Evolutionary conservation across 2,797 vertebrate species (phyloP).

Genomic region (Miichthys miiuy): DNA sequence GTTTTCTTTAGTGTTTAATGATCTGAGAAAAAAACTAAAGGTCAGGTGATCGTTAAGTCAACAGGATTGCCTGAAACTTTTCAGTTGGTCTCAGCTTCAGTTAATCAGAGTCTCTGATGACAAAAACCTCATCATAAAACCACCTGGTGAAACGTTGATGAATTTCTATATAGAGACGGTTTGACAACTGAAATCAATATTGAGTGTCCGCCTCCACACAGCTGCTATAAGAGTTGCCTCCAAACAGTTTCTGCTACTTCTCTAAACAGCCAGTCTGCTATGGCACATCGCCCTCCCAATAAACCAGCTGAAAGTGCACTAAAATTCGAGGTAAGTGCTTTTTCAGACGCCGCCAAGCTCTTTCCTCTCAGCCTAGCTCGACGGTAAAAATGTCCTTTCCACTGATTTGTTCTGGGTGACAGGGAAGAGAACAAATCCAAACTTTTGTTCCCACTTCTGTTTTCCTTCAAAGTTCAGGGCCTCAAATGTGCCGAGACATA

Average conservation of each 20-base stretch:
- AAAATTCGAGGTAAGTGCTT: constrained; percentile 18
- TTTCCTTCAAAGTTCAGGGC: constrained; percentile 3
- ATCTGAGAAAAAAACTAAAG: too few relatives aligned
- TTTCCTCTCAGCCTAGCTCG: neutral
- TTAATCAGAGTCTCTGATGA: too few relatives aligned
- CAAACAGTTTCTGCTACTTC: neutral
- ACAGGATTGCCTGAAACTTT: neutral
- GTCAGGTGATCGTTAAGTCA: too few relatives aligned
- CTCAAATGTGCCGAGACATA: constrained; percentile 6
- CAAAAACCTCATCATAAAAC: too few relatives aligned
- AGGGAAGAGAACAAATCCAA: constrained; percentile 21
- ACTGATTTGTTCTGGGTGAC: constrained; percentile 32
- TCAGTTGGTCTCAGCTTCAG: neutral
- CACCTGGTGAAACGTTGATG: neutral
- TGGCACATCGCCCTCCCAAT: constrained; percentile 5
- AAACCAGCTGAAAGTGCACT: neutral
- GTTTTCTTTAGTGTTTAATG: too few relatives aligned
- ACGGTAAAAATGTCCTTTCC: constrained; percentile 19
- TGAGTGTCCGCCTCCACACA: neutral
- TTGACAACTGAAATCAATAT: neutral
- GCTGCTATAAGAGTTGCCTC: neutral
- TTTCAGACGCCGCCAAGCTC: neutral
- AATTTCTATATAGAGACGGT: neutral
- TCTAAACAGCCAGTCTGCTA: neutral
- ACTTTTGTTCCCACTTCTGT: constrained; percentile 33